Percentiles rank a stretch among this genome's conserved stretches.
These are phyloP conservation scores for Stegastes partitus DNA, from an alignment of 2,113 vertebrate genomes.

Conservation along the genomic window DNA sequence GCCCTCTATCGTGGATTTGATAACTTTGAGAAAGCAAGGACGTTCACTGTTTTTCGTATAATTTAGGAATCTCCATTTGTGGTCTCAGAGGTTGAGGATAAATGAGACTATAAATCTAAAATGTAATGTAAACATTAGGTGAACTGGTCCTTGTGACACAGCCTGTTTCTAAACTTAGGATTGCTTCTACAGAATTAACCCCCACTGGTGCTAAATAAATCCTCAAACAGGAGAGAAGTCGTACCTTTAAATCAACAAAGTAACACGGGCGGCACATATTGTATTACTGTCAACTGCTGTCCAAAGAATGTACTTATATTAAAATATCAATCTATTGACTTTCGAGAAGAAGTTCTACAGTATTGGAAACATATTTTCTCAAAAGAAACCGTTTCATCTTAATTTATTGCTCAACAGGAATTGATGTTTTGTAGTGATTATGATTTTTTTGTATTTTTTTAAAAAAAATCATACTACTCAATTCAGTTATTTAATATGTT, in stretches of 20 bases:
- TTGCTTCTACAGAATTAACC: constrained; percentile 36
- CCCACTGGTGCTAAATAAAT: constrained; percentile 51
- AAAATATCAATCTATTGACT: too few relatives aligned
- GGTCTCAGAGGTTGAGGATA: constrained; percentile 55
- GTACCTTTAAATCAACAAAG: background rate
- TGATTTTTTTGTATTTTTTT: too few relatives aligned
- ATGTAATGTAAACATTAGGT: constrained; percentile 54
- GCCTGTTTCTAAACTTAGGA: constrained; percentile 43
- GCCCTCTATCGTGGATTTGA: constrained; percentile 73
- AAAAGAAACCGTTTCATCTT: too few relatives aligned
- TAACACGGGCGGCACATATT: background rate
- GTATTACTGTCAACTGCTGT: too few relatives aligned
- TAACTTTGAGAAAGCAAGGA: constrained; percentile 54
- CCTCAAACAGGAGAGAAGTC: background rate
- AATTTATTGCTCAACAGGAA: too few relatives aligned
- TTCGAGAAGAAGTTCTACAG: too few relatives aligned
- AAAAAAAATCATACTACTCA: too few relatives aligned
- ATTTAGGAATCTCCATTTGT: constrained; percentile 68
- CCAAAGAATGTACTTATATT: too few relatives aligned
- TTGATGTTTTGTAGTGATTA: too few relatives aligned
- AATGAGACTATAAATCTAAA: constrained; percentile 63
- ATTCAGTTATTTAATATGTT: too few relatives aligned
- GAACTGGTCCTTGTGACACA: constrained; percentile 34
- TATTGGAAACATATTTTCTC: too few relatives aligned
- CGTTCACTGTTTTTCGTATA: constrained; percentile 29